Evolutionary conservation across 2,797 vertebrate genomes (phyloP), one percentile per base, ranked within the genome.

Genomic region (Pangasius krempfi): DNA sequence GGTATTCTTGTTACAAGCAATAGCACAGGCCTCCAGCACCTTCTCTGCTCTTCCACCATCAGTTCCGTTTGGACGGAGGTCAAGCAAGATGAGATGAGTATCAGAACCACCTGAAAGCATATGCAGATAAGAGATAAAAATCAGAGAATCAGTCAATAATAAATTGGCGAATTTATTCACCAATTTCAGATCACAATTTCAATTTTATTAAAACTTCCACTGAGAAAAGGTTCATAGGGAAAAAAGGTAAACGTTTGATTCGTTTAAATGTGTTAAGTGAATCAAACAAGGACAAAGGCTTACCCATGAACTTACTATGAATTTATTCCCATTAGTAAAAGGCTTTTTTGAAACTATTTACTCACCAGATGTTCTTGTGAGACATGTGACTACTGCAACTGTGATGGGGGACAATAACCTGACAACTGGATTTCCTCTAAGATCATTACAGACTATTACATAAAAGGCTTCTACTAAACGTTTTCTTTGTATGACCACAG

Each of bases 1-100:
- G 0, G 98, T 99, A 94, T 99, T 99, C 94, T 99, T 99, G 93
- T 99, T 99, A 93, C 99, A 99, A 62, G 98, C 97, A 0, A 99
- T 97, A 78, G 98, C 96, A 90, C 98, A 98, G 81, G 97, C 95
- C 94, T 99, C 98, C 90, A 99, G 95, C 82, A 99, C 97, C 87
- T 98, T 98, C 94, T 99, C 98, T 0, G 97, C 98, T 86, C 98
- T 95, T 68, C 97, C 96, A 0, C 99, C 98, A 0, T 99, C 98
- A 0, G 96, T 98, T 89, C 97, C 97, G 93, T 95, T 97, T 92
- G 89, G 97, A 92, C 97, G 97, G 87, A 99, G 96, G 93, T 99
- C 97, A 92, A 99, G 86, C 2, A 99, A 95, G 90, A 99, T 98
- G 90, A 99, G 95, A 92, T 99, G 99, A 94, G 97, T 99, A 93